Evolutionary conservation across 2,797 vertebrate genomes (phyloP), one percentile per base, ranked within the genome.

Genomic region (Gallinago stenura): DNA sequence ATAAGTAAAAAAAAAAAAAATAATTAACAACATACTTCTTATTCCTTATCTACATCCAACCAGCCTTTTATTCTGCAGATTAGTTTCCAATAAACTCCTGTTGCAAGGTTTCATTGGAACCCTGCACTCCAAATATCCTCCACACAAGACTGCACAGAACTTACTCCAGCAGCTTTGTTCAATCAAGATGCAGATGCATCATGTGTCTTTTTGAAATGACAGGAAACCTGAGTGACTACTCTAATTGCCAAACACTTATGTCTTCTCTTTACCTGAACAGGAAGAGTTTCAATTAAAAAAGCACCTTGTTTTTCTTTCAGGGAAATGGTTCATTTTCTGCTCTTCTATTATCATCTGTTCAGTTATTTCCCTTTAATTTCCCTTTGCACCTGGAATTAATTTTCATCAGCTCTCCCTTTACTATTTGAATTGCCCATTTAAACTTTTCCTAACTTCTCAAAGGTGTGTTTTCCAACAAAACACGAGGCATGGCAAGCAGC

Each of bases 381-480:
- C 83, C 70, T 83, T 80, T 85, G 83, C 78, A 90, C 81, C 90
- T 93, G 88, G 94, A 96, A 97, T 96, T 94, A 81, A 93, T 95
- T 95, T 95, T 60, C 81, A 89, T 61, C 64, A 94, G 57, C 51
- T 26, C 80, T 80, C 56, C 51, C 45, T 82, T 81, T 60, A 60
- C 83, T 77, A 50, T 79, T 54, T 61, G 33, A 95, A 94, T 89
- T 80, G 39, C 80, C 60, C 89, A 95, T 93, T 96, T 95, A 78
- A 95, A 91, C 66, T 91, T 91, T 76, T 83, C 72, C 70, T 41
- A 69, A 72, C 73, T 96, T 90, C 77, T 82, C 72, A 50, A 65
- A 81, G 39, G 50, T 78, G 54, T 91, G 65, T 66, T 95, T 94
- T 54, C 87, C 82, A 79, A 15, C 5, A 43, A 78, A 86, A 91